A percentile compares a stretch with the other conserved stretches of the same genome.
Evolutionary conservation across 2,113 vertebrate species (phyloP).

Genomic region (Piprites chloris): DNA sequence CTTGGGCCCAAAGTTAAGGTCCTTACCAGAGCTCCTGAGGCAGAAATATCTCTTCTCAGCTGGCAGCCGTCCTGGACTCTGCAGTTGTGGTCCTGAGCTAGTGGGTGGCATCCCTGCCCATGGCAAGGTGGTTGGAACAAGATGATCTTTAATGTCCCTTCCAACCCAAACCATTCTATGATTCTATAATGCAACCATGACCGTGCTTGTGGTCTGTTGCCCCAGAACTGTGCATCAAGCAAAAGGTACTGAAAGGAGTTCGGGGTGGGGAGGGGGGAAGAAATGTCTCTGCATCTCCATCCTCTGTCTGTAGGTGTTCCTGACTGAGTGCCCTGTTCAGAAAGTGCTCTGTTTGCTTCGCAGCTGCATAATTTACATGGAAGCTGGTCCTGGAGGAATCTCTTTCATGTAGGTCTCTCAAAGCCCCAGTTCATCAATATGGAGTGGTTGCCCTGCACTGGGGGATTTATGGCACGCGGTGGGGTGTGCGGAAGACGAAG

Average conservation of each 20-base stretch:
- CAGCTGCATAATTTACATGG: constrained; percentile 2
- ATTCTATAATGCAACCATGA: accelerated
- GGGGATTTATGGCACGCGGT: neutral
- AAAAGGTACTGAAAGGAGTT: neutral
- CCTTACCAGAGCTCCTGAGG: neutral
- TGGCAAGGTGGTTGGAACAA: neutral
- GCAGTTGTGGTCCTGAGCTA: neutral
- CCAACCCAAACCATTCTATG: neutral
- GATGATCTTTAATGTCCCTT: neutral
- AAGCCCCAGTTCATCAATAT: constrained; percentile 26
- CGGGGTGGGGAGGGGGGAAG: too few species aligned
- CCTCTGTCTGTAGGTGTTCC: neutral
- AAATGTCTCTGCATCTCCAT: neutral
- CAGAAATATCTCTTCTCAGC: neutral
- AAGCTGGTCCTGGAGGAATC: neutral
- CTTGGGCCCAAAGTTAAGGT: neutral
- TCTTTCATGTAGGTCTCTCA: neutral
- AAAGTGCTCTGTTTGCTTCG: neutral
- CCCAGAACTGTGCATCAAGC: neutral
- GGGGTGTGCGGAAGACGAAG: neutral
- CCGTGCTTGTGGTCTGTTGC: neutral
- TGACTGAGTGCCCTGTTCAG: neutral
- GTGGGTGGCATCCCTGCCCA: neutral
- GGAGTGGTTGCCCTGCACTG: neutral
- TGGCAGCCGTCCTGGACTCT: neutral